Evolutionary conservation across 2,888 invertebrate genomes (phyloP).

Genomic region (Phyllotreta cruciferae): DNA sequence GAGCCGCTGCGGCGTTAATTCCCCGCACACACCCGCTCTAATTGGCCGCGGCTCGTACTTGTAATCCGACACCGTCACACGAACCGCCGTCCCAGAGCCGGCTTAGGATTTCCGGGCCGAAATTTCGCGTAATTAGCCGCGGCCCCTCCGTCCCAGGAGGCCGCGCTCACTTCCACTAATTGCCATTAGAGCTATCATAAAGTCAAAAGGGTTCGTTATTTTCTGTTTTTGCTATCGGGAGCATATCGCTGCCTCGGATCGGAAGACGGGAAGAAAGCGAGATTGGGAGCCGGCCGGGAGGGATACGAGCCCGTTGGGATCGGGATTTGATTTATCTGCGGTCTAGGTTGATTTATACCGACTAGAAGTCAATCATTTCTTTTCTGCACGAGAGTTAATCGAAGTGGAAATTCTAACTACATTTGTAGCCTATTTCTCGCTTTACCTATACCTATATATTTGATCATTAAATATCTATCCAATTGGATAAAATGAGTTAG

Average conservation of each 20-base stretch:
- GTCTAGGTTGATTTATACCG: slow-evolving; percentile 19
- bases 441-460: not conserved
- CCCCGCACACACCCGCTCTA: slow-evolving; percentile 49
- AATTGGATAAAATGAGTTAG: no score
- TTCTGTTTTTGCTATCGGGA: slow-evolving; percentile 32
- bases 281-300: slow-evolving; percentile 21
- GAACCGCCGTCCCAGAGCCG: slow-evolving; percentile 51
- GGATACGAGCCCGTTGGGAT: slow-evolving; percentile 23
- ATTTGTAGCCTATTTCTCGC: not conserved
- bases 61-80: slow-evolving; percentile 56
- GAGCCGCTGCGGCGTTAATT: slow-evolving; percentile 37
- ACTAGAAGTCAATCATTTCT: slow-evolving; percentile 19
- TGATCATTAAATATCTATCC: not conserved
- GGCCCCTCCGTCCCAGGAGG: slow-evolving; percentile 45
- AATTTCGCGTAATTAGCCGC: slow-evolving; percentile 52
- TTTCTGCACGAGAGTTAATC: not conserved
- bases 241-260: not conserved
- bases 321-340: slow-evolving; percentile 31
- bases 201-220: slow-evolving; percentile 52
- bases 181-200: slow-evolving; percentile 53
- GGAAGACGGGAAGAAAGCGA: slow-evolving; percentile 24
- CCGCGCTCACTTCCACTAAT: slow-evolving; percentile 49
- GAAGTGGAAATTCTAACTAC: no score
- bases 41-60: slow-evolving; percentile 55
- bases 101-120: slow-evolving; percentile 57